Evolutionary conservation across 2,113 vertebrate genomes (phyloP).

Genomic region (Ariopsis seemanni): DNA sequence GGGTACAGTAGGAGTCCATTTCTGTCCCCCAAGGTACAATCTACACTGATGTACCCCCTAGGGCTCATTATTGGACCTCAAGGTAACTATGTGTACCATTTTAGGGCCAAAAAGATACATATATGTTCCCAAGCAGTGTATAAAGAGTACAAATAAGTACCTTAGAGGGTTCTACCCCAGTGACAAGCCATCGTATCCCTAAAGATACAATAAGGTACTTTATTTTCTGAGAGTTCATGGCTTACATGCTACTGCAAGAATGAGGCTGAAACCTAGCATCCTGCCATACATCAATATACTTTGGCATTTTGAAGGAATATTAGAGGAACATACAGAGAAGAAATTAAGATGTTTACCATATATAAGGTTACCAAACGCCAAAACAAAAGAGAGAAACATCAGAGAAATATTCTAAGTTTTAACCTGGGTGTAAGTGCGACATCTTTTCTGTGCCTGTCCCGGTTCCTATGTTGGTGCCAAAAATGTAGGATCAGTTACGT

Average conservation of each 20-base stretch:
- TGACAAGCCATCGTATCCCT: too few species aligned
- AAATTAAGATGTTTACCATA: background rate
- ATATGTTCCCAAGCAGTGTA: too few species aligned
- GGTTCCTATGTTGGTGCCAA: background rate
- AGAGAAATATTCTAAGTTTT: background rate
- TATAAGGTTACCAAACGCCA: too few species aligned
- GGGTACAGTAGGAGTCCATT: too few species aligned
- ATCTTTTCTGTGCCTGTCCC: background rate
- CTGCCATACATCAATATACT: background rate
- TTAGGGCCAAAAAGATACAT: too few species aligned
- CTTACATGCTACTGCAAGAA: background rate
- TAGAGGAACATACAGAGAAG: background rate
- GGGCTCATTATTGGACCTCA: too few species aligned
- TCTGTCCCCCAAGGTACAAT: too few species aligned
- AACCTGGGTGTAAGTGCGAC: background rate
- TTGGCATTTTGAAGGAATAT: background rate
- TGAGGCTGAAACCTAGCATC: background rate
- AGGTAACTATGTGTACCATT: too few species aligned
- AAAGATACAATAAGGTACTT: too few species aligned
- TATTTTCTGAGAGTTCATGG: background rate
- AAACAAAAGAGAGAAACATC: background rate
- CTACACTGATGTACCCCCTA: too few species aligned
- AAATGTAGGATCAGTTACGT: background rate
- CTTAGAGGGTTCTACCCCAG: too few species aligned
- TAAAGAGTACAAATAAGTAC: too few species aligned